These are phyloP conservation scores for Erethizon dorsatum DNA, from an alignment of 2,797 vertebrate genomes.

Conservation along the genomic window DNA sequence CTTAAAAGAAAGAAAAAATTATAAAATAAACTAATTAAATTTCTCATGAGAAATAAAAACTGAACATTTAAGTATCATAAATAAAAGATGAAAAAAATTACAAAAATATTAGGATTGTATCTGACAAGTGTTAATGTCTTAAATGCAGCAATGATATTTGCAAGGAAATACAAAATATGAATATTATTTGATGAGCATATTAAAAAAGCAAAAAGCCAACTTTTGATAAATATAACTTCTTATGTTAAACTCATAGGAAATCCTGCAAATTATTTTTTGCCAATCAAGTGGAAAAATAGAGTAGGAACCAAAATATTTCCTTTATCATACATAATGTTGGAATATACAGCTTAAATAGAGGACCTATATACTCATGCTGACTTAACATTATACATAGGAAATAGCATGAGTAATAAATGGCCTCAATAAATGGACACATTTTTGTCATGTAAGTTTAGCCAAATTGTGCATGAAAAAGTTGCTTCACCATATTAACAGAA, in stretches of 20 bases:
- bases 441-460: not conserved
- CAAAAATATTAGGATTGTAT: not conserved
- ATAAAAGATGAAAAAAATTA: not conserved
- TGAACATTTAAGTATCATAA: not conserved
- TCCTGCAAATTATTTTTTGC: not conserved
- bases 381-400: not conserved
- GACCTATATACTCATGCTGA: not conserved
- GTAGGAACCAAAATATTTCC: not conserved
- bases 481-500: not conserved
- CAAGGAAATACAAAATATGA: not conserved
- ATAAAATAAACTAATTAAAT: slow-evolving; percentile 12
- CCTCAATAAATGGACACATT: not conserved
- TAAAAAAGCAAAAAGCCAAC: not conserved
- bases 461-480: not conserved
- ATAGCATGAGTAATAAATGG: not conserved
- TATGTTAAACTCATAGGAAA: not conserved
- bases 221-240: not conserved
- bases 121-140: not conserved
- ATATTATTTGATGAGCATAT: not conserved
- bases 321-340: not conserved
- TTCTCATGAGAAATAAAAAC: slow-evolving; percentile 15
- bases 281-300: not conserved
- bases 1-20: not conserved
- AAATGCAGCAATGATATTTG: slow-evolving; percentile 3
- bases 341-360: not conserved